Percentiles rank a stretch among this genome's conserved stretches.
Conservation (phyloP, 2,888 invertebrate species). For the Coleophora deauratella region DNA sequence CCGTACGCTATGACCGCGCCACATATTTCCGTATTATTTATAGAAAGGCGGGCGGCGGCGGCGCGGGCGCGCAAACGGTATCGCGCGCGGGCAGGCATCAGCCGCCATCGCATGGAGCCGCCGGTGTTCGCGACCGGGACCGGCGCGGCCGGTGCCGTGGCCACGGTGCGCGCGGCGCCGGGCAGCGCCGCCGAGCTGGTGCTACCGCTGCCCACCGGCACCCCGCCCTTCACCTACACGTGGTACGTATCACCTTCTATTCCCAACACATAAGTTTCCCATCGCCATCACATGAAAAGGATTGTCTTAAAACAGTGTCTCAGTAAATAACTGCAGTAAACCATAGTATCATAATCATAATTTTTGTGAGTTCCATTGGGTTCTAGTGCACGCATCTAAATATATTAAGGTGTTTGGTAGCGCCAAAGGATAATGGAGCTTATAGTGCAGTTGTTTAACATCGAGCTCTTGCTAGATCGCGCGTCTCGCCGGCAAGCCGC, state of each 20-base stretch:
- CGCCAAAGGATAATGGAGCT: not conserved
- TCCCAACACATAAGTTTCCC: constrained; percentile 14
- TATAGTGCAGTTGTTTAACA: not conserved
- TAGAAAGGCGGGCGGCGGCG: constrained; percentile 65
- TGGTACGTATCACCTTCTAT: constrained; percentile 41
- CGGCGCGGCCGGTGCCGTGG: constrained; percentile 37
- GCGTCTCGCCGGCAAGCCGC: constrained; percentile 42
- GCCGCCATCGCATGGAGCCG: constrained; percentile 65
- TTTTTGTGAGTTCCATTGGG: no score
- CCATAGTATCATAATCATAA: no score
- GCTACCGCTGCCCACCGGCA: constrained; percentile 45
- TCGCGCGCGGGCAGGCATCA: constrained; percentile 56
- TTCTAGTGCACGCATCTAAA: no score
- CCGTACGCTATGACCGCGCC: constrained; percentile 51
- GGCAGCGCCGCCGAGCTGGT: constrained; percentile 41
- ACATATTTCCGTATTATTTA: constrained; percentile 70
- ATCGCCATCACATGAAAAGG: no score
- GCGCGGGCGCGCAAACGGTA: constrained; percentile 52
- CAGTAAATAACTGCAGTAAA: no score
- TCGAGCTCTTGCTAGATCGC: constrained; percentile 12
- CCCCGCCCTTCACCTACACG: constrained; percentile 54
- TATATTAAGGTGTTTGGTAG: no score
- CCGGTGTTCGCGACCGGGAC: constrained; percentile 59
- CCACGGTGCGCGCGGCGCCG: constrained; percentile 47
- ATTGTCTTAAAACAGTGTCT: no score